Evolutionary conservation across 2,113 vertebrate genomes (phyloP).

Genomic region (Boulengeromyrus knoepffleri): DNA sequence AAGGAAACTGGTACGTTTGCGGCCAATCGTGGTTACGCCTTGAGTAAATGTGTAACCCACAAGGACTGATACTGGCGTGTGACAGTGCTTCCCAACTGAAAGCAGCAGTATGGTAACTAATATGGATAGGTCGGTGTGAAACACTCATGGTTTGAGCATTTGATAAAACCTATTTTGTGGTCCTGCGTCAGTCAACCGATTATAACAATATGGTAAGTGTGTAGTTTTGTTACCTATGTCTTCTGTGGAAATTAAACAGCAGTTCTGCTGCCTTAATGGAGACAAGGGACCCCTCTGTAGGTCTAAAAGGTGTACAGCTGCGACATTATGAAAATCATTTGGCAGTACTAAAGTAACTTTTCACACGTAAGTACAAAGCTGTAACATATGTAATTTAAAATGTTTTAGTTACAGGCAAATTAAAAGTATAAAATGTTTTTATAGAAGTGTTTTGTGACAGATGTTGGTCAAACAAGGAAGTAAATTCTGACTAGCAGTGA

Average conservation of each 20-base stretch:
- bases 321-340: neutral
- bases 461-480: conserved; percentile 12
- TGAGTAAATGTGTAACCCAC: conserved; percentile 54
- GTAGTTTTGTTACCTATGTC: conserved; percentile 10
- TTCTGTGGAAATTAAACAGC: conserved; percentile 18
- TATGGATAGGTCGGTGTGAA: neutral
- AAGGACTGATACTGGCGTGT: conserved; percentile 24
- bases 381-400: neutral
- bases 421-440: neutral
- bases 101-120: conserved; percentile 4
- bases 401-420: neutral
- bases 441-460: neutral
- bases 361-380: neutral
- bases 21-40: conserved; percentile 38
- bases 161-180: conserved; percentile 6
- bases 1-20: conserved; percentile 18
- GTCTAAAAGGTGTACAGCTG: neutral
- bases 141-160: conserved; percentile 4
- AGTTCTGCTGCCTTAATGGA: conserved; percentile 21
- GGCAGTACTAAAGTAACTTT: neutral
- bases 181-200: conserved; percentile 13
- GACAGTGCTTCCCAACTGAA: conserved; percentile 23
- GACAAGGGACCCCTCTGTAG: neutral
- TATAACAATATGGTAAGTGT: conserved; percentile 50
- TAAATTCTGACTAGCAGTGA: conserved; percentile 16